Percentiles rank a stretch among this genome's conserved stretches.
phyloP scores from a whole-genome alignment of 2,797 vertebrate species.

The Typhlichthys eigenmanni region DNA sequence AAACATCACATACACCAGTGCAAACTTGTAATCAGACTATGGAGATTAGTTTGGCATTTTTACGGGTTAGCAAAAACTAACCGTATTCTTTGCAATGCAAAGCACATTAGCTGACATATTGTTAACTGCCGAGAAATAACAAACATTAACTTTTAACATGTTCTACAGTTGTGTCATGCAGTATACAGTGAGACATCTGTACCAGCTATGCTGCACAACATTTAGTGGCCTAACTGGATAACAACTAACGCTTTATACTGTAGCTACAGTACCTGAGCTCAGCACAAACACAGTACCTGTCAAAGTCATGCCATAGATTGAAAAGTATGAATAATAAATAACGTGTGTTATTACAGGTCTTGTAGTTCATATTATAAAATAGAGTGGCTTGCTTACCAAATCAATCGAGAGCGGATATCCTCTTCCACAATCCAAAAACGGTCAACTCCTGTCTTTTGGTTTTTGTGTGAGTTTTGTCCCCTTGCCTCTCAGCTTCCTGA shows the following conservation, averaged over 20 bases:
- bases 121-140: too few relatives aligned
- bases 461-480: conserved; percentile 57
- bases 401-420: conserved; percentile 67
- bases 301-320: neutral
- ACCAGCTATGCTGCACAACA: conserved; percentile 24
- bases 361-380: conserved; percentile 40
- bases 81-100: too few relatives aligned
- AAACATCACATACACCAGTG: conserved; percentile 10
- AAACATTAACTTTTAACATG: too few relatives aligned
- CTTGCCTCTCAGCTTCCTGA: conserved; percentile 69
- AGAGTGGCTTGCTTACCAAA: conserved; percentile 69
- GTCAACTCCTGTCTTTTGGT: conserved; percentile 62
- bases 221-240: conserved; percentile 7
- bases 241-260: neutral
- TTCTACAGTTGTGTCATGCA: too few relatives aligned
- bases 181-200: too few relatives aligned
- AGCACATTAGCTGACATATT: too few relatives aligned
- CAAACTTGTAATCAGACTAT: neutral
- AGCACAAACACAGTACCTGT: neutral
- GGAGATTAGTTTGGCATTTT: neutral
- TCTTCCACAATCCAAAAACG: conserved; percentile 67
- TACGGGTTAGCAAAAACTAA: too few relatives aligned
- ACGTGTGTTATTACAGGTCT: conserved; percentile 14
- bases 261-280: conserved; percentile 7
- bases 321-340: neutral